Evolutionary conservation across 2,113 vertebrate species (phyloP).

Genomic region (Leptodactylus fuscus): DNA sequence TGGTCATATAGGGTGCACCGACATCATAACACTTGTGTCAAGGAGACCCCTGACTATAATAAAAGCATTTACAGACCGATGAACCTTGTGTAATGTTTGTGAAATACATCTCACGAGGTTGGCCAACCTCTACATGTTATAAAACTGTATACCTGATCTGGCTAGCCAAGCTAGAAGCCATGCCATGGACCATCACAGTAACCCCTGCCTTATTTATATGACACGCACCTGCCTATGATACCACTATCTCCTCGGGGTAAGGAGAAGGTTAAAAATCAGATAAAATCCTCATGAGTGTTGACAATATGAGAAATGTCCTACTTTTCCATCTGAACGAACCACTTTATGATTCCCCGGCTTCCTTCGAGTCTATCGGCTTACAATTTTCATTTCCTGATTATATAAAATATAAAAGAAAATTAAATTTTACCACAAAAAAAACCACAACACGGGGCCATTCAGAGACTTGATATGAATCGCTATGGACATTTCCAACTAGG

Average conservation of each 20-base stretch:
- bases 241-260: not conserved
- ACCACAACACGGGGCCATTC: not conserved
- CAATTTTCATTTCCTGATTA: constrained; percentile 9
- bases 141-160: too few species aligned
- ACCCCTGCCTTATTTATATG: not conserved
- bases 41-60: too few species aligned
- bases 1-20: too few species aligned
- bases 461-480: not conserved
- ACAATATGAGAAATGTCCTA: not conserved
- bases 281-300: not conserved
- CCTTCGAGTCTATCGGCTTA: not conserved
- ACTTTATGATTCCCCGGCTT: not conserved
- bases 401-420: constrained; percentile 11
- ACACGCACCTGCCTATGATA: not conserved
- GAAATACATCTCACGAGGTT: too few species aligned
- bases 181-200: too few species aligned
- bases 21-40: too few species aligned
- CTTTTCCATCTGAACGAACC: not conserved
- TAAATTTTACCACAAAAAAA: not conserved
- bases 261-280: not conserved
- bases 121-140: too few species aligned
- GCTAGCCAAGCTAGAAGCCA: too few species aligned
- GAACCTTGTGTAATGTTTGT: too few species aligned
- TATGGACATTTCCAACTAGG: constrained; percentile 21
- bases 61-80: too few species aligned